Percentiles rank a stretch among this genome's conserved stretches.
Conservation (phyloP, 2,797 vertebrate species). For the Erithacus rubecula region DNA sequence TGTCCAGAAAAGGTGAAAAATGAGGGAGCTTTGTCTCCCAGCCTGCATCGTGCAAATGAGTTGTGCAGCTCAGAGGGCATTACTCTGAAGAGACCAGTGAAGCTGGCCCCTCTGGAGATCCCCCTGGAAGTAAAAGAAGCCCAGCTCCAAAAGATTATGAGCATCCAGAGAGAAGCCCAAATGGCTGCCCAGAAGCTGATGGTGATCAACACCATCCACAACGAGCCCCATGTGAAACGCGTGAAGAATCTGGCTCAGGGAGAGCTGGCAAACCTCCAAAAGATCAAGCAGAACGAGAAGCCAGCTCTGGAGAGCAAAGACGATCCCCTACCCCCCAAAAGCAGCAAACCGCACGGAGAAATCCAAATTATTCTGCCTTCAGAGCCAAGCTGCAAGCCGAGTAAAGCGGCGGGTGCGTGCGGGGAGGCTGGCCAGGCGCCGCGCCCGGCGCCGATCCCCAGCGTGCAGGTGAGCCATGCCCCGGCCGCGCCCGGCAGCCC, state of each 20-base stretch:
- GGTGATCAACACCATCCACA: background rate
- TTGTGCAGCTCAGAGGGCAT: slow-evolving; percentile 41
- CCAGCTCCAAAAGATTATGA: slow-evolving; percentile 78
- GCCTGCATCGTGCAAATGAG: slow-evolving; percentile 7
- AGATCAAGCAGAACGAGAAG: slow-evolving; percentile 31
- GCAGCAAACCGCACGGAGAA: slow-evolving; percentile 42
- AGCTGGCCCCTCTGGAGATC: slow-evolving; percentile 79
- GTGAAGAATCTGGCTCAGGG: slow-evolving; percentile 46
- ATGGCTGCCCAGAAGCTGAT: slow-evolving; percentile 50
- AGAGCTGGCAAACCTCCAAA: slow-evolving; percentile 41
- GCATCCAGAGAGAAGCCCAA: slow-evolving; percentile 65
- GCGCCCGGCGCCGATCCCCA: background rate
- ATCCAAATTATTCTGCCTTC: slow-evolving; percentile 57
- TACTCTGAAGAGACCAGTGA: slow-evolving; percentile 71
- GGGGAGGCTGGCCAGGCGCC: background rate
- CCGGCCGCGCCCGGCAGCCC: background rate
- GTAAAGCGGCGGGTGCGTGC: background rate
- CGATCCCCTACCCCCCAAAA: background rate
- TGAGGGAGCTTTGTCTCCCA: slow-evolving; percentile 29
- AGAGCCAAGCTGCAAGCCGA: background rate
- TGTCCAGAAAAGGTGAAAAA: slow-evolving; percentile 18
- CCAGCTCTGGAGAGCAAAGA: slow-evolving; percentile 10
- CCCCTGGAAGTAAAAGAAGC: slow-evolving; percentile 75
- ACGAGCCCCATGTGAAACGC: slow-evolving; percentile 31
- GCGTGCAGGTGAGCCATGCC: no score